Evolutionary conservation across 2,888 invertebrate genomes (phyloP), one percentile per base, ranked within the genome.

Genomic region (Argynnis bischoffii): DNA sequence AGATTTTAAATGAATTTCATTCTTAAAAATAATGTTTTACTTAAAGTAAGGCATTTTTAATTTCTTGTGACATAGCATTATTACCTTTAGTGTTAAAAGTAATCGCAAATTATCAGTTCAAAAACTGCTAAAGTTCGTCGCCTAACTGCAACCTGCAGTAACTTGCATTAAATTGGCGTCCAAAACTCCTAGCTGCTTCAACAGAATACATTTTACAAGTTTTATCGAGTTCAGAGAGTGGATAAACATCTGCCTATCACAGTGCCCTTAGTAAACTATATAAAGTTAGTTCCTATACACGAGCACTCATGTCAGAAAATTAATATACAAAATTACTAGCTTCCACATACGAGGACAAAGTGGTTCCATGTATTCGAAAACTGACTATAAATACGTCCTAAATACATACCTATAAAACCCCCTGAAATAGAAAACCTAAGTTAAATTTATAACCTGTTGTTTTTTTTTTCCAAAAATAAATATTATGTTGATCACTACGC

Each of bases 91-190:
- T 3, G 5, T 35, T 31, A 31, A 16, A 35, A 55, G 21, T 21
- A 6, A 16, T 18, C 46, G 41, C 26, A 13, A n/a, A 48, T 31
- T 31, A 48, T 59, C 11, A 26, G 48, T 48, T 59, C 26, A 26
- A 31, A 18, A 56, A 56, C 21, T 46, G 26, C 11, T 31, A 48
- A 60, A 48, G 59, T 46, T 60, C 48, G n/a, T 15, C 6, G 26
- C 6, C n/a, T 5, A 48, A 59, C 48, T 47, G 16, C n/a, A 50
- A 50, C 50, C n/a, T 46, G 41, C 41, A 64, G 21, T 13, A 57
- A 57, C 41, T 57, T 21, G 57, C 50, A 26, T 51, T 46, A 57
- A 64, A 57, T 64, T 51, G 41, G 50, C 56, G 41, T 57, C 16
- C 21, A 35, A 57, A 64, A 63, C 54, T 57, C 41, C 56, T 16